Evolutionary conservation across 2,113 vertebrate genomes (phyloP).

Genomic region (Chauna torquata): DNA sequence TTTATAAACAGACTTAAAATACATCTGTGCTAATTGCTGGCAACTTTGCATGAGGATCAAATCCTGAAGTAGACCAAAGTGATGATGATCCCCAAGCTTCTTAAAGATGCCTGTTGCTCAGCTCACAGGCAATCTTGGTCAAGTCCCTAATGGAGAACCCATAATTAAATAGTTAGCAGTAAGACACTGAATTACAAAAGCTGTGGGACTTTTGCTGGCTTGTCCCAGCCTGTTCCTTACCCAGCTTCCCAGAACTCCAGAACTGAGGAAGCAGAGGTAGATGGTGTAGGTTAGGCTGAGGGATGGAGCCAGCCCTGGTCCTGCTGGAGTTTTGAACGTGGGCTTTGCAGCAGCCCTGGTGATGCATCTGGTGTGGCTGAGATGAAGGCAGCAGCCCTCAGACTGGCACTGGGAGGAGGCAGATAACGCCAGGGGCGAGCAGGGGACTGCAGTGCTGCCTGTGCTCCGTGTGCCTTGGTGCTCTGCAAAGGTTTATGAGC

Average conservation of each 20-base stretch:
- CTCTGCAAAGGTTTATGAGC: background rate
- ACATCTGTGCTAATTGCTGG: slow-evolving; percentile 14
- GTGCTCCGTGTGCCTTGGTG: background rate
- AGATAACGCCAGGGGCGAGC: background rate
- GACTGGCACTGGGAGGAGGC: background rate
- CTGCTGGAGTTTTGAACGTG: fast-evolving
- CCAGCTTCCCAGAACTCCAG: background rate
- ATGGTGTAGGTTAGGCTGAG: background rate
- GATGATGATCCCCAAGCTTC: background rate
- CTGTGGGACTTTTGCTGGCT: background rate
- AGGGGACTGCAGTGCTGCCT: background rate
- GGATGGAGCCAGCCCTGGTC: background rate
- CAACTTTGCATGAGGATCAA: background rate
- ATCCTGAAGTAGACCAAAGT: background rate
- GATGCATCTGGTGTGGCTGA: fast-evolving
- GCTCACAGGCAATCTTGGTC: background rate
- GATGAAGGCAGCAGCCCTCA: background rate
- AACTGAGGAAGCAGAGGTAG: background rate
- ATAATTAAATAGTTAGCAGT: background rate
- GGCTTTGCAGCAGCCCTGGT: background rate
- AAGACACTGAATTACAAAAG: background rate
- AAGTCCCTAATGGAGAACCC: background rate
- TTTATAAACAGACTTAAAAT: slow-evolving; percentile 52
- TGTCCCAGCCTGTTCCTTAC: background rate
- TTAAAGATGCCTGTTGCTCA: background rate